Evolutionary conservation across 2,113 vertebrate genomes (phyloP), one percentile per base, ranked within the genome.

Genomic region (Erythrolamprus reginae): DNA sequence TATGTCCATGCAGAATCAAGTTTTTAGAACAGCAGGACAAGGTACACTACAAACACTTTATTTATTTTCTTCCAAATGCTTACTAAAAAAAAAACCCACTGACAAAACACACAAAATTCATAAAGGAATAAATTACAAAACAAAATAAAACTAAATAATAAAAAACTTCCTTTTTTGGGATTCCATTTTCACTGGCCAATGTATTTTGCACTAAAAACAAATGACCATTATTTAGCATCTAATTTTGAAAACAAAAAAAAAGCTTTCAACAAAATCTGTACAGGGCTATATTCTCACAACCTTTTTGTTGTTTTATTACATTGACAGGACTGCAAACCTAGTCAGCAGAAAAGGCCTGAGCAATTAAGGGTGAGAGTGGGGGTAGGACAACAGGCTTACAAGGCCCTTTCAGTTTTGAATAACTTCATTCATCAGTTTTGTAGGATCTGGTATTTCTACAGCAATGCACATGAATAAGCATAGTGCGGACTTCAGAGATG

Each of bases 401-500:
- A 10, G 50, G 23, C n/a, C 38, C 10, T 53, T 70, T 84, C 50
- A 21, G 1, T 91, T 82, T 50, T 88, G 77, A 82, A 82, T 55
- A 84, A 9, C 45, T 33, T 56, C 21, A 82, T 88, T 91, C 70
- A 56, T 33, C 23, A 83, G 17, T 10, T 47, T 65, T 82, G 84
- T 51, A 65, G 47, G 55, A 52, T 86, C 38, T 53, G 23, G 21
- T 7, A 50, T 70, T 86, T 87, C 77, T 28, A 51, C 53, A 17
- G 7, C 53, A 88, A 26, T 84, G 90, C 77, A 61, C 21, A 51
- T 83, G 53, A 92, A 56, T 26, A 47, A 3, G 10, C 77, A 47
- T 82, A 26, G n/a, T 77, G 88, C 48, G 88, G 70, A 87, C 90
- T 88, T 58, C n/a, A 52, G 13, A 51, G 70, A 88, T 55, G 88